Evolutionary conservation across 2,888 invertebrate genomes (phyloP).

Genomic region (Hololepta plana): DNA sequence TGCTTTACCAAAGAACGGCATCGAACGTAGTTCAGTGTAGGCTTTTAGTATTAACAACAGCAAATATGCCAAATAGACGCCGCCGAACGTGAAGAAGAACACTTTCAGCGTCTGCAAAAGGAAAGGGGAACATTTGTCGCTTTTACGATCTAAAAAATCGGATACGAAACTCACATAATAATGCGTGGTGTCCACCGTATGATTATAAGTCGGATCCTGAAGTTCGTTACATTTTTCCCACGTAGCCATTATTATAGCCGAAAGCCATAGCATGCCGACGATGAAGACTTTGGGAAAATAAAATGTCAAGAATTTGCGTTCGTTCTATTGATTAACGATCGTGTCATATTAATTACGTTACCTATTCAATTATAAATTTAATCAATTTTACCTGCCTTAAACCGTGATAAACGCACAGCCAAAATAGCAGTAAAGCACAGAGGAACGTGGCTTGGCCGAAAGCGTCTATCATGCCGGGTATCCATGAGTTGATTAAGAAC

Average conservation of each 20-base stretch:
- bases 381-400: slow-evolving; percentile 54
- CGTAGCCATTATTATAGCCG: slow-evolving; percentile 67
- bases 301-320: slow-evolving; percentile 67
- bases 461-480: slow-evolving; percentile 85
- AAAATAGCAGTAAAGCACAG: slow-evolving; percentile 73
- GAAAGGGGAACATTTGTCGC: not conserved
- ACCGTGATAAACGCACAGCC: slow-evolving; percentile 93
- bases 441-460: slow-evolving; percentile 81
- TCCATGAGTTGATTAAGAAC: slow-evolving; percentile 73
- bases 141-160: not conserved
- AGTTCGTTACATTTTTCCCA: slow-evolving; percentile 84
- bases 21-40: slow-evolving; percentile 84
- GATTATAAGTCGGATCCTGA: slow-evolving; percentile 84
- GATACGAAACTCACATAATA: slow-evolving; percentile 65
- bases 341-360: slow-evolving; percentile 1
- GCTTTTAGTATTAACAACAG: slow-evolving; percentile 69
- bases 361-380: not conserved
- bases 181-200: slow-evolving; percentile 64
- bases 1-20: slow-evolving; percentile 91
- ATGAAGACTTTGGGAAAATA: slow-evolving; percentile 80
- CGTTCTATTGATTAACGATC: slow-evolving; percentile 43
- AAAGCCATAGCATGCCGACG: slow-evolving; percentile 72
- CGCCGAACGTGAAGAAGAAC: slow-evolving; percentile 73
- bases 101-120: slow-evolving; percentile 67
- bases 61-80: slow-evolving; percentile 73